Percentiles rank a stretch among this genome's conserved stretches.
Conservation (phyloP, 2,888 invertebrate species). For the Latheticus oryzae region DNA sequence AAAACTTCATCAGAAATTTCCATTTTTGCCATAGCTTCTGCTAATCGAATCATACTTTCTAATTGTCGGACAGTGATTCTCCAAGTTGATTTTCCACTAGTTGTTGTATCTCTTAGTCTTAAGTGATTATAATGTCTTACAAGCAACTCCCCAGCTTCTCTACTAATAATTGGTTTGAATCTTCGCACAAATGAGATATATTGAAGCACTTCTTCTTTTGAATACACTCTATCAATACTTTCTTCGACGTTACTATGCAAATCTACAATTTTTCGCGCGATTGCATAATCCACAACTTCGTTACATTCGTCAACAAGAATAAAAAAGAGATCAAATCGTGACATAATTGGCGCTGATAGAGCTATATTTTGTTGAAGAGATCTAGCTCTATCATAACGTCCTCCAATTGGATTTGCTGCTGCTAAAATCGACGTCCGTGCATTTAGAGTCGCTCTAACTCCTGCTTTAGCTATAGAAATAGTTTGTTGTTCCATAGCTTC, state of each 20-base stretch:
- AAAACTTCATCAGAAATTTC: conserved; percentile 93
- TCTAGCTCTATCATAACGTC: conserved; percentile 91
- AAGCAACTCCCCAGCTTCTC: conserved; percentile 85
- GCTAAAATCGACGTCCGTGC: conserved; percentile 98
- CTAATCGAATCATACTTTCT: conserved; percentile 94
- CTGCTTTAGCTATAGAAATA: conserved; percentile 97
- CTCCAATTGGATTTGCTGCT: conserved; percentile 97
- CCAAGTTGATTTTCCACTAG: conserved; percentile 80
- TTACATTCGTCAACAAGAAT: conserved; percentile 97
- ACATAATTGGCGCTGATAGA: conserved; percentile 97
- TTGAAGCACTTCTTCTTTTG: conserved; percentile 88
- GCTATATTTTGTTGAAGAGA: conserved; percentile 95
- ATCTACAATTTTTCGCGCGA: conserved; percentile 95
- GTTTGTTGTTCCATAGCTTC: conserved; percentile 99
- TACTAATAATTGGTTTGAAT: conserved; percentile 89
- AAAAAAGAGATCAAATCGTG: conserved; percentile 98
- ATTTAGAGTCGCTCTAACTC: conserved; percentile 96
- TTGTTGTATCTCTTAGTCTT: conserved; percentile 83
- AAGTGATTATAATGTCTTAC: conserved; percentile 87
- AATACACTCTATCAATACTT: conserved; percentile 82
- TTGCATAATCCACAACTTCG: conserved; percentile 95
- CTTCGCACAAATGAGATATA: conserved; percentile 97
- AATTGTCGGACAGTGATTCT: conserved; percentile 96
- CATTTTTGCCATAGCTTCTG: conserved; percentile 96
- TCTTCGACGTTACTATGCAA: conserved; percentile 89